A percentile compares a stretch with the other conserved stretches of the same genome.
Evolutionary conservation across 2,113 vertebrate genomes (phyloP).

Genomic region (Sinocyclocheilus rhinocerous): DNA sequence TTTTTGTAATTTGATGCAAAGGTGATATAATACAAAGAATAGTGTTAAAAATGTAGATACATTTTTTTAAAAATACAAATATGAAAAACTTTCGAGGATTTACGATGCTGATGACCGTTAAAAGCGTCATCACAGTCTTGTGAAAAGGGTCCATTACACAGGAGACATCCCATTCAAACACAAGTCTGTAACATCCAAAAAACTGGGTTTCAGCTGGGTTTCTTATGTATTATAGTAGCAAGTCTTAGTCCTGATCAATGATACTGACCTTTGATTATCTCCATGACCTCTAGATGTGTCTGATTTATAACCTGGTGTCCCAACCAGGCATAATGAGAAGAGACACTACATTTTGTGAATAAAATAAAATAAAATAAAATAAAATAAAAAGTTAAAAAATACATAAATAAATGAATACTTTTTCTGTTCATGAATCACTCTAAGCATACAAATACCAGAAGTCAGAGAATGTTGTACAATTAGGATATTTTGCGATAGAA

Average conservation of each 20-base stretch:
- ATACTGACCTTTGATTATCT: not conserved
- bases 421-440: not conserved
- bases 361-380: not conserved
- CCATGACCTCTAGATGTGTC: not conserved
- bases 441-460: not conserved
- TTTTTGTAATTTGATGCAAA: too few relatives aligned
- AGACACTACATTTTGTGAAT: not conserved
- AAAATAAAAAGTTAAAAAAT: not conserved
- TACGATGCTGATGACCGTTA: too few relatives aligned
- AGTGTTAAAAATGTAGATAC: too few relatives aligned
- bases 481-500: not conserved
- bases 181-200: not conserved
- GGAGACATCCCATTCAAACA: not conserved
- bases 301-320: not conserved
- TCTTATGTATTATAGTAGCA: not conserved
- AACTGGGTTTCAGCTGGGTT: too few relatives aligned
- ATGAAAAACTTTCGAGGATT: too few relatives aligned
- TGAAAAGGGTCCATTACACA: not conserved
- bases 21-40: too few relatives aligned
- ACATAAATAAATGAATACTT: not conserved
- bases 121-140: too few relatives aligned
- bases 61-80: too few relatives aligned
- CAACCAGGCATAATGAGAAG: not conserved
- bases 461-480: not conserved
- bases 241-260: not conserved